Base-by-base conservation (phyloP, 2,113 vertebrate species). In the Oxyura jamaicensis region DNA sequence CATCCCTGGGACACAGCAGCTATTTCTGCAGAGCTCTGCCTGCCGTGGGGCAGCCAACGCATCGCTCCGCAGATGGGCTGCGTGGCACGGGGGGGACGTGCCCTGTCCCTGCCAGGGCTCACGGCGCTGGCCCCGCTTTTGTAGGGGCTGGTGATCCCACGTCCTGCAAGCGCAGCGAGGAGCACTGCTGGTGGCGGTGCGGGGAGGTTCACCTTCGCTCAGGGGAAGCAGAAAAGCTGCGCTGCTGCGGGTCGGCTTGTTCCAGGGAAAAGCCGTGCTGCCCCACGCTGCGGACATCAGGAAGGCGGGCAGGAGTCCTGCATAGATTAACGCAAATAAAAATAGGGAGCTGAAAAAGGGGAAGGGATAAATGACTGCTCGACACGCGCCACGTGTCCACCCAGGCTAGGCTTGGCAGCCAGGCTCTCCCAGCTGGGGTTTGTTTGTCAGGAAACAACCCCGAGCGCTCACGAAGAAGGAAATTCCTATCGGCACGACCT, bases 121-220 rank as follows among this genome's bases (percentile, higher is more conserved):
- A 6, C 0, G 1, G 41, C n/a, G 16, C 52, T 29, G 20, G 10
- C 65, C 76, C 75, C 59, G 75, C 62, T 84, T 12, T 66, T 41
- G 1, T 3, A 8, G 41, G 73, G 13, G 5, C 1, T 0, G 0
- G 11, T 17, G 29, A 2, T 19, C 14, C 55, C 8, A 1, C 21
- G 14, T 26, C 33, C 80, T 5, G 0, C 35, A 42, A 46, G 39
- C 39, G 3, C 26, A 13, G 28, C 28, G 17, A 10, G 29, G 41
- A 20, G 20, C 17, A 39, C 63, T 7, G 11, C n/a, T 36, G 46
- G 18, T 36, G 62, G 28, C 5, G 35, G 14, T 18, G n/a, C 63
- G 35, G 44, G 42, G 71, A 41, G n/a, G 13, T 63, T 59, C 3
- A 2, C 33, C 50, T 60, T 69, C 2, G 42, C 84, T 62, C 8